A percentile compares a stretch with the other conserved stretches of the same genome.
phyloP scores from a whole-genome alignment of 1,140 invertebrate species.

The Harpegnathos saltator region DNA sequence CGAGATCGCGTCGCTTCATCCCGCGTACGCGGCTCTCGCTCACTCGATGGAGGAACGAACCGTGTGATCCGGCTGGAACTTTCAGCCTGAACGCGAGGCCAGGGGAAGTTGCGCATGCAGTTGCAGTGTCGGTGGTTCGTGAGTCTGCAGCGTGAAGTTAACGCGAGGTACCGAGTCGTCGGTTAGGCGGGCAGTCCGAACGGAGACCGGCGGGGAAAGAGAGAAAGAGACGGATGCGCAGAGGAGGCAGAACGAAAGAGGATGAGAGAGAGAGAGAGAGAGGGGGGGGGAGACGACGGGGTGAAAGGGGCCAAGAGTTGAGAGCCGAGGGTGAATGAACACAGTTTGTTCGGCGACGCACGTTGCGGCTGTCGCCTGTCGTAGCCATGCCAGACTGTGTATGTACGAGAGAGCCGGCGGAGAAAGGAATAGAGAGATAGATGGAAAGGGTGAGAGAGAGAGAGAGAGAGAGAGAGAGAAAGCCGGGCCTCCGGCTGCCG shows the following conservation, averaged over 20 bases:
- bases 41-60: neutral
- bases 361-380: constrained; percentile 76
- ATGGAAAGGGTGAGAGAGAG: too few species aligned
- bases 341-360: constrained; percentile 76
- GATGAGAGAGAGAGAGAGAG: constrained; percentile 24
- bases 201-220: constrained; percentile 10
- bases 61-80: constrained; percentile 47
- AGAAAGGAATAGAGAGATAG: constrained; percentile 65
- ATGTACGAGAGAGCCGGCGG: constrained; percentile 51
- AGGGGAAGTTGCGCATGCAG: constrained; percentile 66
- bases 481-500: constrained; percentile 35
- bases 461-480: constrained; percentile 59
- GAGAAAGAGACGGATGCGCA: neutral
- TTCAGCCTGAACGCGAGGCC: constrained; percentile 39
- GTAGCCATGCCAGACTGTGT: constrained; percentile 67
- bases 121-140: constrained; percentile 54
- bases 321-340: constrained; percentile 60
- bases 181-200: constrained; percentile 32
- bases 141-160: constrained; percentile 56
- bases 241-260: constrained; percentile 2
- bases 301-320: constrained; percentile 52
- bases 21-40: neutral
- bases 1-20: too few species aligned
- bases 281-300: neutral
- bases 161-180: constrained; percentile 55